A percentile compares a stretch with the other conserved stretches of the same genome.
Conservation (phyloP, 2,888 invertebrate species). For the Epinotia demarniana region DNA sequence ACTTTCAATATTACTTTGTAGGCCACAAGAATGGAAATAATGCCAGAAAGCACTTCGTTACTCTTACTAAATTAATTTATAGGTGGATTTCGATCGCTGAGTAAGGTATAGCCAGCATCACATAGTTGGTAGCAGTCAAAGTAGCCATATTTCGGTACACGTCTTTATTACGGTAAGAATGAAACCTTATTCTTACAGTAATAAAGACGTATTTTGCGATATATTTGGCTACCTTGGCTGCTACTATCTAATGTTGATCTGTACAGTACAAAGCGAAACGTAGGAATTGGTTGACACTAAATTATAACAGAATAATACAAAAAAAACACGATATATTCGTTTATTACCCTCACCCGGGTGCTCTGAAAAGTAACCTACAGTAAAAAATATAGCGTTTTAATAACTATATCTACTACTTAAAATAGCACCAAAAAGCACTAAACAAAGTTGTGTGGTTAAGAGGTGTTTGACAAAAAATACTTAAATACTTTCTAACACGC, state of each 20-base stretch:
- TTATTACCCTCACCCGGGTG: not conserved
- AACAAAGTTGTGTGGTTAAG: constrained; percentile 66
- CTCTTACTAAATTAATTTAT: not conserved
- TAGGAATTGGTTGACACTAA: not conserved
- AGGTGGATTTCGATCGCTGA: constrained; percentile 1
- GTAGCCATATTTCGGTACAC: too few relatives aligned
- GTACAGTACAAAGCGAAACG: not conserved
- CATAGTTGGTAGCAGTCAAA: too few relatives aligned
- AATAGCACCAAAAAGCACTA: constrained; percentile 34
- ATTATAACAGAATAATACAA: not conserved
- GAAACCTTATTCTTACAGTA: too few relatives aligned
- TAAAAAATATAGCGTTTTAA: constrained; percentile 18
- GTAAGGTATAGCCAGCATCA: not conserved
- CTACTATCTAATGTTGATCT: too few relatives aligned
- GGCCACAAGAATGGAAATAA: not conserved
- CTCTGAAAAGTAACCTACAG: not conserved
- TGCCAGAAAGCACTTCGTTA: not conserved
- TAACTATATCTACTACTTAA: constrained; percentile 15
- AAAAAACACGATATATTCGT: not conserved
- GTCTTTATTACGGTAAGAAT: too few relatives aligned
- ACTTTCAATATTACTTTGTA: not conserved
- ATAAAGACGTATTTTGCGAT: too few relatives aligned
- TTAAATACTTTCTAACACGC: constrained; percentile 71
- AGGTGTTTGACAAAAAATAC: constrained; percentile 61
- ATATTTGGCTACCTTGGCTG: too few relatives aligned